Conservation (phyloP, 2,113 vertebrate species). For the Prolemur simus region DNA sequence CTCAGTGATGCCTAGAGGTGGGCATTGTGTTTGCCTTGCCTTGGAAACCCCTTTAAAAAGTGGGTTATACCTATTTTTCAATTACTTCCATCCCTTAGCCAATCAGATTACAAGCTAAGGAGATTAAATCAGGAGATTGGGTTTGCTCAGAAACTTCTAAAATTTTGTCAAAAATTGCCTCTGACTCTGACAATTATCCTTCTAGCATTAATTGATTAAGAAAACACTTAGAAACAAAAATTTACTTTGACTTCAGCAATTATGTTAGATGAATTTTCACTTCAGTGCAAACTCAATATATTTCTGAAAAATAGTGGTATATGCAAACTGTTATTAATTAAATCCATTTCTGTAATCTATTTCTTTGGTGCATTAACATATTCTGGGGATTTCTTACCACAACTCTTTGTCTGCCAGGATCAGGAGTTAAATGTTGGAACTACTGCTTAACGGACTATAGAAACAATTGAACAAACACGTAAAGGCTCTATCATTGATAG, state of each 20-base stretch:
- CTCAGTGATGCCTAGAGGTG: not conserved
- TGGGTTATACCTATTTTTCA: not conserved
- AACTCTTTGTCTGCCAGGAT: not conserved
- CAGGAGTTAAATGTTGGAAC: not conserved
- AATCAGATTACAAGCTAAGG: not conserved
- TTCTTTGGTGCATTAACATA: not conserved
- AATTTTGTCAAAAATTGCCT: not conserved
- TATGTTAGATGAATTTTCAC: not conserved
- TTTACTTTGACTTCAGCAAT: not conserved
- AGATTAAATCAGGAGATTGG: not conserved
- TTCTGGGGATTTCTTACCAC: not conserved
- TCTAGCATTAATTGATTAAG: not conserved
- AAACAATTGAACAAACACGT: not conserved
- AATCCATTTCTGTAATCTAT: not conserved
- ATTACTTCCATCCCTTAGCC: not conserved
- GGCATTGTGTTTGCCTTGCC: not conserved
- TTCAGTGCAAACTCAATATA: not conserved
- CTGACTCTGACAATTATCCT: not conserved
- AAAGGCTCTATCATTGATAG: not conserved
- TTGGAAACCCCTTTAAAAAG: not conserved
- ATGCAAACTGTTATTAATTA: slow-evolving; percentile 3
- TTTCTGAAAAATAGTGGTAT: not conserved
- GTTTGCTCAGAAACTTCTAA: not conserved
- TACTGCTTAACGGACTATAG: not conserved
- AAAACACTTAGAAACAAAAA: not conserved